phyloP scores from a whole-genome alignment of 2,113 vertebrate species.

The Eulemur rufifrons region DNA sequence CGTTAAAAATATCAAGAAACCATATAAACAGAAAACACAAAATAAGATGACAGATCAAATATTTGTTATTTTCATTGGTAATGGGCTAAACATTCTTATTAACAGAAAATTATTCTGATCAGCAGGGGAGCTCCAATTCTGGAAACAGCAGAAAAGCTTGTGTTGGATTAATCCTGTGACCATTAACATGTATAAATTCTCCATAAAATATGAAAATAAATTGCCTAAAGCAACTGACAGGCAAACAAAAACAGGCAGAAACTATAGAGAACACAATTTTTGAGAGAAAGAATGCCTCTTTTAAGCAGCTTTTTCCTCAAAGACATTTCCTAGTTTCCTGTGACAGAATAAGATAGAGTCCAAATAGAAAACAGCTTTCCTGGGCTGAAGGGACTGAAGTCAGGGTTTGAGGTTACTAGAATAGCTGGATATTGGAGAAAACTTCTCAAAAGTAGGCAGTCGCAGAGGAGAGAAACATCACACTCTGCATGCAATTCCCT shows the following conservation, averaged over 20 bases:
- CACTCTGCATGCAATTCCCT: neutral
- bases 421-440: neutral
- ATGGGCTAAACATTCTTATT: constrained; percentile 15
- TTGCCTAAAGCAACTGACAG: neutral
- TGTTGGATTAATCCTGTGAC: neutral
- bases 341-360: neutral
- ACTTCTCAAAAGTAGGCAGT: neutral
- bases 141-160: neutral
- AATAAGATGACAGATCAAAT: neutral
- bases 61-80: constrained; percentile 10
- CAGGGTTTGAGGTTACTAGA: neutral
- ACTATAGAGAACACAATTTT: neutral
- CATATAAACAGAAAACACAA: neutral
- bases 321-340: neutral
- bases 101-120: constrained; percentile 36
- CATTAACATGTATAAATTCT: neutral
- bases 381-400: neutral
- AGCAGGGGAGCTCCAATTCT: neutral
- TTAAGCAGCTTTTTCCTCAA: neutral
- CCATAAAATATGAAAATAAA: constrained; percentile 23
- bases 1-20: neutral
- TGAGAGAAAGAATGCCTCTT: neutral
- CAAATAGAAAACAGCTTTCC: neutral
- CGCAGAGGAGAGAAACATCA: neutral
- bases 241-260: neutral